phyloP scores from a whole-genome alignment of 30 jellyfish, hydroid and myxozoan genomes.

The Hydractinia symbiolongicarpus region DNA sequence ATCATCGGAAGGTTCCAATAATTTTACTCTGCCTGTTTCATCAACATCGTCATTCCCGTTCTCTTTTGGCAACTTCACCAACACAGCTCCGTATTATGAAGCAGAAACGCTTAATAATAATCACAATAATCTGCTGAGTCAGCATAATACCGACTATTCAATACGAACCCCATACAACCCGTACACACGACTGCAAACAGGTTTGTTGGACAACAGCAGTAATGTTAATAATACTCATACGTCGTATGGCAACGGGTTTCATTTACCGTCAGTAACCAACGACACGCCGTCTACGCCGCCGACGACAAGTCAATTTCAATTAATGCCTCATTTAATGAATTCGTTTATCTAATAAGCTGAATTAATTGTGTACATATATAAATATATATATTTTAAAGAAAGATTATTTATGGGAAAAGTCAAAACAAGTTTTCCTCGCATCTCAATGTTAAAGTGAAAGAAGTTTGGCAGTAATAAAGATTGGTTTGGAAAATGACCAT shows the following conservation, averaged over 20 bases:
- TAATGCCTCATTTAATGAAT: conserved; percentile 37
- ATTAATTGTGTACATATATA: background rate
- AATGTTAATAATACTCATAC: background rate
- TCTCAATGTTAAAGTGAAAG: no score
- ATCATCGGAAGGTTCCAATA: background rate
- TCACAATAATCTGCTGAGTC: background rate
- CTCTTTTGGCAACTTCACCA: conserved; percentile 9
- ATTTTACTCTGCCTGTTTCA: background rate
- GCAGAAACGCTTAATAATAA: background rate
- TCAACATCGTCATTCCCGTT: background rate
- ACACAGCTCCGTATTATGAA: conserved; percentile 9
- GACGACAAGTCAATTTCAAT: conserved; percentile 18
- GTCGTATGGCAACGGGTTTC: background rate
- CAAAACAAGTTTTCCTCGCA: no score
- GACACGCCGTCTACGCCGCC: background rate
- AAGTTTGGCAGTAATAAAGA: no score
- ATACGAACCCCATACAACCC: background rate
- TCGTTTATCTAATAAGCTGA: conserved; percentile 11
- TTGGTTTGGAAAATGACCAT: no score
- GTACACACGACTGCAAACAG: background rate
- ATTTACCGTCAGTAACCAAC: background rate
- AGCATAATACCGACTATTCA: background rate
- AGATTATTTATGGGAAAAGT: no score
- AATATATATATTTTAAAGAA: background rate
- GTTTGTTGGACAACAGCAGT: conserved; percentile 10